These are phyloP conservation scores for Sepioteuthis lessoniana DNA, from an alignment of 2,888 invertebrate species.

Conservation along the genomic window DNA sequence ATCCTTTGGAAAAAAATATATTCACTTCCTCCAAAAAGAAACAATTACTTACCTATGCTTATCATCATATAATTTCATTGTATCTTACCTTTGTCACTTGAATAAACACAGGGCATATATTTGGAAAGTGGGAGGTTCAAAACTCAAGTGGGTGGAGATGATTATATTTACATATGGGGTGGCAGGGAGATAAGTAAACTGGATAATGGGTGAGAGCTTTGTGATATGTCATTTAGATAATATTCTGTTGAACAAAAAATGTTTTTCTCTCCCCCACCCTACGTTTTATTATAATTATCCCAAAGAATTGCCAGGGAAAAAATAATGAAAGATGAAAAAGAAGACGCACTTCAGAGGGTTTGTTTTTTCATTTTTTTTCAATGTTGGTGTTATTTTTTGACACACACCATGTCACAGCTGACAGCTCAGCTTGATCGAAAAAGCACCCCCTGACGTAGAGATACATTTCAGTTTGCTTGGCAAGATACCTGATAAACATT, in stretches of 20 bases:
- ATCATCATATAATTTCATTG: background rate
- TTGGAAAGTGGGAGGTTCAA: background rate
- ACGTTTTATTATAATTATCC: background rate
- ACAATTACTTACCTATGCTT: slow-evolving; percentile 25
- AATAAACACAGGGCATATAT: background rate
- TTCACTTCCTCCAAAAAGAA: background rate
- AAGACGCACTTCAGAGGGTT: background rate
- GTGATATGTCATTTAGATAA: background rate
- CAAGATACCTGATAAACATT: background rate
- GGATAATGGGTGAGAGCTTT: background rate
- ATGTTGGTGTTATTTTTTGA: background rate
- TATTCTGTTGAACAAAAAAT: background rate
- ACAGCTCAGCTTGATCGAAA: background rate
- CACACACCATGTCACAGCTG: slow-evolving; percentile 13
- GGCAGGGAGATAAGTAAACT: background rate
- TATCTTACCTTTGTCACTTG: background rate
- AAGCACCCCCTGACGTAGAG: background rate
- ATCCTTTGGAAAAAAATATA: background rate
- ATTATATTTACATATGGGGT: background rate
- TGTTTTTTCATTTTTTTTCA: background rate
- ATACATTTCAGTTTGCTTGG: background rate
- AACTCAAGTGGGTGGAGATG: background rate
- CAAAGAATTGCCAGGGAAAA: too few species aligned
- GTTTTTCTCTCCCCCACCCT: background rate
- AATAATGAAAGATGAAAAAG: too few species aligned